Evolutionary conservation across 2,113 vertebrate species (phyloP), one percentile per base, ranked within the genome.

Genomic region (Zosterops hypoxanthus): DNA sequence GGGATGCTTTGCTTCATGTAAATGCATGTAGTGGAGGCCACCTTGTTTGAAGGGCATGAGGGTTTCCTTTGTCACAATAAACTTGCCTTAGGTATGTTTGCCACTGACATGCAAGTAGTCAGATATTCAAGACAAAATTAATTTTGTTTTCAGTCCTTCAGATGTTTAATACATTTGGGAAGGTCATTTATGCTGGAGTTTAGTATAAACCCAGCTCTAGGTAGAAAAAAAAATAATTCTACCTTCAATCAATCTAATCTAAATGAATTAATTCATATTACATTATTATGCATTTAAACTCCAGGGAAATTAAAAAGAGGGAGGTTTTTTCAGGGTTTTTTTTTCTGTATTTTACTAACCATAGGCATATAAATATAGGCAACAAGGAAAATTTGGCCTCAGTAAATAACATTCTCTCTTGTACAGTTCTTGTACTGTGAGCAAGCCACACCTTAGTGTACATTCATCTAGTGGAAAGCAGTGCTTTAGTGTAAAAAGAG

Each of bases 131-230:
- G 57, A 65, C 42, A 80, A 28, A 82, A 85, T 84, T 86, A 94
- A 84, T 91, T 94, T 76, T 91, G 65, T 12, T 87, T 94, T 90
- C 19, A 16, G 55, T 69, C 75, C 49, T 89, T 92, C 61, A 73
- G 36, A 42, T 87, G 41, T 65, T 82, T 72, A 69, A 95, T 61
- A 61, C 26, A 66, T 85, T 89, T 92, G 53, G 36, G 61, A 86
- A 94, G 77, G 91, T 95, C 82, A 66, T 81, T 93, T 84, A 39
- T 79, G 42, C 55, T 91, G 34, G 79, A 87, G 19, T 65, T 87
- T 71, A 90, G 17, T 42, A 88, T 14, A 76, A 85, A 80, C 1
- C 4, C 12, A 80, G 18, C 11, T 82, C 63, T 46, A 55, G n/a
- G 85, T 36, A 24, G 20, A 46, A 77, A 94, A 95, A 72, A 46